phyloP scores from a whole-genome alignment of 2,113 vertebrate species.

The Callionymus lyra region DNA sequence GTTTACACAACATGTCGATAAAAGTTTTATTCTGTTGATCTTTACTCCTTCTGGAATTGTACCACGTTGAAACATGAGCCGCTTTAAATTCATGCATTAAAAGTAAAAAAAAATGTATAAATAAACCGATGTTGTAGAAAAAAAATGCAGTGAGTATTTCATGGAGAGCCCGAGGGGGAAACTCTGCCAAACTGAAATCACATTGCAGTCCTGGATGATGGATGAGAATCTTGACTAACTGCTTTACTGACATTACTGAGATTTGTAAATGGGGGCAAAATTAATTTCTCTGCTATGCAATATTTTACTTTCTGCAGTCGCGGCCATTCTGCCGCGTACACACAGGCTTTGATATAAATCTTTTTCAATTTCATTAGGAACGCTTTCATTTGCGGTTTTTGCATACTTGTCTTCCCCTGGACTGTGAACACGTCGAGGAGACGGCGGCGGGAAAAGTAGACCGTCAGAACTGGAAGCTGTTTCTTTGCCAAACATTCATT shows the following conservation, averaged over 20 bases:
- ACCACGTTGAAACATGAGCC: too few species aligned
- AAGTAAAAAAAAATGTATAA: too few species aligned
- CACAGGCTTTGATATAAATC: conserved; percentile 32
- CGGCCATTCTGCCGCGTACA: conserved; percentile 6
- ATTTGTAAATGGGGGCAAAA: conserved; percentile 40
- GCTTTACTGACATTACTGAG: conserved; percentile 35
- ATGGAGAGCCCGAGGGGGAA: conserved; percentile 44
- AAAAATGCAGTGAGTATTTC: too few species aligned
- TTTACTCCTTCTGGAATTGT: too few species aligned
- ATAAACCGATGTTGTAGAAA: too few species aligned
- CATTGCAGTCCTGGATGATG: conserved; percentile 49
- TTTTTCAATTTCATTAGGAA: conserved; percentile 34
- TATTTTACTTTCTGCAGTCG: conserved; percentile 32
- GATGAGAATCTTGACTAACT: conserved; percentile 50
- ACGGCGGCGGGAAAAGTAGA: not conserved
- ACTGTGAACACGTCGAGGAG: conserved; percentile 2
- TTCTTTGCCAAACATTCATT: too few species aligned
- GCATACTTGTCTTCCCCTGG: conserved; percentile 17
- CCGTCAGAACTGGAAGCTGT: too few species aligned
- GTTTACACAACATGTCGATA: too few species aligned
- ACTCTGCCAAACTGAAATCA: conserved; percentile 49
- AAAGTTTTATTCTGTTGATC: too few species aligned
- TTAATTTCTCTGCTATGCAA: conserved; percentile 32
- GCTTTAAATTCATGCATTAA: too few species aligned
- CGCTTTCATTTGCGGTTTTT: conserved; percentile 22